Evolutionary conservation across 2,888 invertebrate genomes (phyloP).

Genomic region (Agriopis aurantiaria): DNA sequence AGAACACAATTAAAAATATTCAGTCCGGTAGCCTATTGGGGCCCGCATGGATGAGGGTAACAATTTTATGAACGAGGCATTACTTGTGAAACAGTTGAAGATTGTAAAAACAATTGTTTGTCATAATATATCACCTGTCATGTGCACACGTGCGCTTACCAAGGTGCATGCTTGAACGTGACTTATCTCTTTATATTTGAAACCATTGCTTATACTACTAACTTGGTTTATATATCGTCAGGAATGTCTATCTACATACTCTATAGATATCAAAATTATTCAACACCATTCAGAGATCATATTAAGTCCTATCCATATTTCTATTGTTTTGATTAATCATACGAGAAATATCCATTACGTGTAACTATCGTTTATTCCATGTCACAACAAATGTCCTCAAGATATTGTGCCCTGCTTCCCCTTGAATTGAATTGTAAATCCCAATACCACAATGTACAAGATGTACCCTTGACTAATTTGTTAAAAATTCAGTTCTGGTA

Average conservation of each 20-base stretch:
- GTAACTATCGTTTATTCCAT: neutral
- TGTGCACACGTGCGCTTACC: conserved; percentile 24
- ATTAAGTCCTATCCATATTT: neutral
- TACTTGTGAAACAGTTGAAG: neutral
- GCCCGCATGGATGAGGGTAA: too few relatives aligned
- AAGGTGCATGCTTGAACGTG: conserved; percentile 23
- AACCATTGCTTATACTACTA: neutral
- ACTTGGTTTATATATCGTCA: neutral
- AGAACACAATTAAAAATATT: too few relatives aligned
- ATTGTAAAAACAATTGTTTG: neutral
- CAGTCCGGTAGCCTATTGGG: too few relatives aligned
- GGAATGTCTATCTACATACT: neutral
- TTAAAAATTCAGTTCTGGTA: too few relatives aligned
- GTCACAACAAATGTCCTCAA: too few relatives aligned
- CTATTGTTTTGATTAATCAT: neutral
- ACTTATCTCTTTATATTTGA: conserved; percentile 17
- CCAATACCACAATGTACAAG: too few relatives aligned
- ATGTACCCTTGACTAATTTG: too few relatives aligned
- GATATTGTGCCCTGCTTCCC: too few relatives aligned
- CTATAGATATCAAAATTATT: neutral
- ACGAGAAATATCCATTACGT: neutral
- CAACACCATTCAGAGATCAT: neutral
- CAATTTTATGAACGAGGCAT: neutral
- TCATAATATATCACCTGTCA: conserved; percentile 22
- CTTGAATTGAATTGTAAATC: too few relatives aligned